Conservation (phyloP, 2,113 vertebrate genomes). For the Sinocyclocheilus grahami region DNA sequence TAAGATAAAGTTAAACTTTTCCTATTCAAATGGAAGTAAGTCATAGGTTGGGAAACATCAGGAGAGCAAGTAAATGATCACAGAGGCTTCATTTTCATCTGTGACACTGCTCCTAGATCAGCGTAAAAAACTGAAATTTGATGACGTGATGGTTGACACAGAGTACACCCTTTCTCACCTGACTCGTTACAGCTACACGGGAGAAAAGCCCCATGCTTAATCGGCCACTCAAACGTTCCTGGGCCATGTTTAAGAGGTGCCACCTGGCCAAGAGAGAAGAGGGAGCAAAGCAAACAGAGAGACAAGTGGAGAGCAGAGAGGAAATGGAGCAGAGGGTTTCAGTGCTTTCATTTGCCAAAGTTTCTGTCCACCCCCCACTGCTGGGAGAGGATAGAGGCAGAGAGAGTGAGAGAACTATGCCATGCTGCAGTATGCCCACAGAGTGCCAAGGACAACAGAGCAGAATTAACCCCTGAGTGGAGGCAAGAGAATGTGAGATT, state of each 20-base stretch:
- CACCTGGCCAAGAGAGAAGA: constrained; percentile 65
- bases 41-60: background rate
- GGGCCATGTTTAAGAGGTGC: constrained; percentile 72
- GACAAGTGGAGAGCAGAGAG: constrained; percentile 66
- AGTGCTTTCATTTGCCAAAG: constrained; percentile 73
- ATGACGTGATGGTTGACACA: constrained; percentile 29
- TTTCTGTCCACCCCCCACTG: constrained; percentile 51
- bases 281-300: constrained; percentile 51
- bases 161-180: constrained; percentile 56
- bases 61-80: background rate
- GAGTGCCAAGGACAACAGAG: constrained; percentile 67
- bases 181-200: constrained; percentile 66
- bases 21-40: background rate
- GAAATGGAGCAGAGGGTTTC: constrained; percentile 78
- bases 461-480: constrained; percentile 68
- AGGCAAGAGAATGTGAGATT: constrained; percentile 46
- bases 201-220: constrained; percentile 73
- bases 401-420: constrained; percentile 54
- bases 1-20: background rate
- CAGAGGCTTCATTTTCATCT: background rate
- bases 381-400: constrained; percentile 57
- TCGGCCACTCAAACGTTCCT: constrained; percentile 77
- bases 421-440: constrained; percentile 64
- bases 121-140: background rate
- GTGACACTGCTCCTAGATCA: background rate